Percentiles rank a stretch among this genome's conserved stretches.
phyloP scores from a whole-genome alignment of 2,888 invertebrate species.

The Sminthurides aquaticus region DNA sequence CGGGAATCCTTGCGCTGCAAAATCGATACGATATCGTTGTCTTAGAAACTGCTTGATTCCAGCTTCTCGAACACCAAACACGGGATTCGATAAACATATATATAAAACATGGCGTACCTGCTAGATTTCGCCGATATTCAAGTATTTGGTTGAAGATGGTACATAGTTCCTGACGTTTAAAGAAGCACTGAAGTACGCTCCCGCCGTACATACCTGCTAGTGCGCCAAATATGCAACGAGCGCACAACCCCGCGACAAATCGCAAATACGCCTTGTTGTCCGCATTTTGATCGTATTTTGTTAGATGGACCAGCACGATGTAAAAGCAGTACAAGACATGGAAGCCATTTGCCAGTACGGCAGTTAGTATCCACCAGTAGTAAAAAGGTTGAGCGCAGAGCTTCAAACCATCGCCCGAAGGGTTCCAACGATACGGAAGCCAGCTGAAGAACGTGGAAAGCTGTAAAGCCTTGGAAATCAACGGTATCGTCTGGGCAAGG shows the following conservation, averaged over 20 bases:
- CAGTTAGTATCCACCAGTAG: background rate
- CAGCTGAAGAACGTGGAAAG: background rate
- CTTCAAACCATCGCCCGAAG: background rate
- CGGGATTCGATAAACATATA: no score
- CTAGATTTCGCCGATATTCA: background rate
- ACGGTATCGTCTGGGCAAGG: background rate
- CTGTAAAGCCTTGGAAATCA: no score
- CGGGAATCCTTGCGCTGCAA: no score
- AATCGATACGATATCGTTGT: no score
- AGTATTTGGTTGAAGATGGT: background rate
- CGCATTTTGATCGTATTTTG: background rate
- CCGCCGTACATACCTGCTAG: background rate
- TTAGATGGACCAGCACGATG: background rate
- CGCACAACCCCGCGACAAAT: background rate
- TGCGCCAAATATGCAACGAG: background rate
- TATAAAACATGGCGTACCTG: no score
- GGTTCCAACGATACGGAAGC: background rate
- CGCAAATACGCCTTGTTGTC: background rate
- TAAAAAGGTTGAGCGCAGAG: background rate
- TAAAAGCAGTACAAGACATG: background rate
- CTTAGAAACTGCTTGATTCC: no score
- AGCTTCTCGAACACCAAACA: no score
- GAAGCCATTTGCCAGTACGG: background rate
- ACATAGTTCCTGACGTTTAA: background rate
- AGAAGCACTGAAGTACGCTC: background rate